These are phyloP conservation scores for Machaerirhynchus nigripectus DNA, from an alignment of 2,113 vertebrate species.

Conservation along the genomic window DNA sequence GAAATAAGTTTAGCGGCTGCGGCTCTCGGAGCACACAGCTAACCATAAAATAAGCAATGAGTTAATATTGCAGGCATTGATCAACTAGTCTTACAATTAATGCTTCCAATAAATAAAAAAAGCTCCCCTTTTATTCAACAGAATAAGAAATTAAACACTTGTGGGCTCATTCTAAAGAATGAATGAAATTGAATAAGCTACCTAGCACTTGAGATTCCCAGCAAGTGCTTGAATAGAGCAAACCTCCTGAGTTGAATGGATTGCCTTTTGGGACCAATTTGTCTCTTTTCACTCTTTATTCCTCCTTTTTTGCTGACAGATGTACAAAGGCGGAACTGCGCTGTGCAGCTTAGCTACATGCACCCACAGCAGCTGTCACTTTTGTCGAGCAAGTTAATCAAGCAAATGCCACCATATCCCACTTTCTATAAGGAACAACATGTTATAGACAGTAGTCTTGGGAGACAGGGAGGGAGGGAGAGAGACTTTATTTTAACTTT, in stretches of 20 bases:
- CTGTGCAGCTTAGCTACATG: constrained; percentile 97
- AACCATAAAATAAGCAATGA: constrained; percentile 73
- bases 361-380: constrained; percentile 99
- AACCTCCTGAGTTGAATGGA: constrained; percentile 98
- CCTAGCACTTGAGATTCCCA: constrained; percentile 98
- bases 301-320: constrained; percentile 98
- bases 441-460: constrained; percentile 85
- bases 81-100: constrained; percentile 88
- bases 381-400: constrained; percentile 99
- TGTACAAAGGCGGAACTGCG: constrained; percentile 99
- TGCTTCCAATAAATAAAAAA: constrained; percentile 72
- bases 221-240: constrained; percentile 98
- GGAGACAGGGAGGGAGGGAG: constrained; percentile 79
- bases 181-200: constrained; percentile 99
- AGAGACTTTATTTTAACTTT: constrained; percentile 85
- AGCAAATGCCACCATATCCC: constrained; percentile 99
- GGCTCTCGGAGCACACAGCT: constrained; percentile 9
- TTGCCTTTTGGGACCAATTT: constrained; percentile 99
- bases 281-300: constrained; percentile 99
- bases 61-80: constrained; percentile 85
- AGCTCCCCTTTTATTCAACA: constrained; percentile 80
- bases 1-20: constrained; percentile 11
- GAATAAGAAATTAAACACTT: constrained; percentile 99
- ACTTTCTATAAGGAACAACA: constrained; percentile 91
- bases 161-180: constrained; percentile 96